These are phyloP conservation scores for Cryptus armator DNA, from an alignment of 2,888 invertebrate genomes.

Conservation along the genomic window DNA sequence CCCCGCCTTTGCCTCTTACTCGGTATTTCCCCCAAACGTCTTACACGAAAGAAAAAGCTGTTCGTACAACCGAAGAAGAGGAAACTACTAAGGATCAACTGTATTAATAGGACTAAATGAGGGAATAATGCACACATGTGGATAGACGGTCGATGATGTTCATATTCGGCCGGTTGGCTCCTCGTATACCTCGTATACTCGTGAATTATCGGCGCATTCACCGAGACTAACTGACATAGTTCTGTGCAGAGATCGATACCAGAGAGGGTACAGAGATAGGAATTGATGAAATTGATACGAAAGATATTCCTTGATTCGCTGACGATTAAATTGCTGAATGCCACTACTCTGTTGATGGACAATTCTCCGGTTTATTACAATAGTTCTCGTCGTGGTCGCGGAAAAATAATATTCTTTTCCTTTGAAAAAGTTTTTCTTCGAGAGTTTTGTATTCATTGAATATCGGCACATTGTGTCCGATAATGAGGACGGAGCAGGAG, in stretches of 20 bases:
- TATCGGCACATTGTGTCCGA: constrained; percentile 59
- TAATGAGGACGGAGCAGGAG: constrained; percentile 53
- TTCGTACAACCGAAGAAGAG: neutral
- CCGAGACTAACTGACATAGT: neutral
- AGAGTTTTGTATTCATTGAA: constrained; percentile 49
- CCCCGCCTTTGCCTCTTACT: neutral
- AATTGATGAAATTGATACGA: neutral
- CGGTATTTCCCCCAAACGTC: constrained; percentile 12
- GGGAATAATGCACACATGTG: neutral
- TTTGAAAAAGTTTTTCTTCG: constrained; percentile 32
- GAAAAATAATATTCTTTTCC: constrained; percentile 34
- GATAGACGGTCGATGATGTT: neutral
- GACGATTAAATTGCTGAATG: constrained; percentile 41
- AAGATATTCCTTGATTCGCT: constrained; percentile 7
- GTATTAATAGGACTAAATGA: neutral
- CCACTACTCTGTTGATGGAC: constrained; percentile 43
- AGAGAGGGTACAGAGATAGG: neutral
- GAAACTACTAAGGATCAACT: neutral
- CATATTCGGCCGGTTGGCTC: neutral
- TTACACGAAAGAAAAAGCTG: neutral
- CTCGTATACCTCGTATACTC: constrained; percentile 1
- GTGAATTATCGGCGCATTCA: constrained; percentile 23
- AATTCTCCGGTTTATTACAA: constrained; percentile 47
- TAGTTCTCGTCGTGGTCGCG: constrained; percentile 39
- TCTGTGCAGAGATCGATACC: neutral